Base-by-base conservation (phyloP, 2,113 vertebrate genomes). In the Melanostigma gelatinosum region DNA sequence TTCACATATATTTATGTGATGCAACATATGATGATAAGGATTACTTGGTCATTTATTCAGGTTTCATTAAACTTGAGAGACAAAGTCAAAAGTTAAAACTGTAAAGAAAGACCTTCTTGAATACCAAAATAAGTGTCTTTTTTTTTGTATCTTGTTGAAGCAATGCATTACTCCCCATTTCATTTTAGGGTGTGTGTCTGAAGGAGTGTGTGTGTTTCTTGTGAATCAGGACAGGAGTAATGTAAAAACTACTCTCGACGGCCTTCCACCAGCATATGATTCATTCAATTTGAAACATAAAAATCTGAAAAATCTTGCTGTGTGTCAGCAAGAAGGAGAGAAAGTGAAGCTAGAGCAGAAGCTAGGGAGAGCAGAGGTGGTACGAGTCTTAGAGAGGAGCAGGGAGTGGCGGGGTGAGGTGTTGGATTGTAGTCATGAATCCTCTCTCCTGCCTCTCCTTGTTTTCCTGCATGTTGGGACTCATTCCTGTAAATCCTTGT, bases 371-470 rank as follows among this genome's bases (percentile, higher is more conserved):
- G 60, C 1, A 27, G 79, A 70, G 34, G 63, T 64, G 52, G 55
- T 61, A 36, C 65, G 55, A 71, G 60, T 65, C 61, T 79, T 46
- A 27, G 57, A 87, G 90, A 90, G 88, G 83, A 82, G 75, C 82
- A 85, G 88, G 93, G 93, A 89, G 92, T 87, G 88, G 85, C 62
- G 8, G 77, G 78, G 57, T 64, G 88, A 82, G 82, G 85, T 86
- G 55, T 74, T 71, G 85, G 72, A 81, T 40, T 72, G 61, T 70
- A 61, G 34, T 78, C 72, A 80, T 4, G 69, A 81, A 80, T 80
- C 77, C 48, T 79, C 70, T 67, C 72, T 74, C 64, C 55, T 58
- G 55, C 55, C 55, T 58, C 55, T 86, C 76, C 78, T 91, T 91
- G 77, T 84, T 85, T 74, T 82, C 62, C 77, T 64, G 66, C 91